A percentile compares a stretch with the other conserved stretches of the same genome.
phyloP scores from a whole-genome alignment of 1,140 invertebrate species.

The Druon quercuslanigerum region DNA sequence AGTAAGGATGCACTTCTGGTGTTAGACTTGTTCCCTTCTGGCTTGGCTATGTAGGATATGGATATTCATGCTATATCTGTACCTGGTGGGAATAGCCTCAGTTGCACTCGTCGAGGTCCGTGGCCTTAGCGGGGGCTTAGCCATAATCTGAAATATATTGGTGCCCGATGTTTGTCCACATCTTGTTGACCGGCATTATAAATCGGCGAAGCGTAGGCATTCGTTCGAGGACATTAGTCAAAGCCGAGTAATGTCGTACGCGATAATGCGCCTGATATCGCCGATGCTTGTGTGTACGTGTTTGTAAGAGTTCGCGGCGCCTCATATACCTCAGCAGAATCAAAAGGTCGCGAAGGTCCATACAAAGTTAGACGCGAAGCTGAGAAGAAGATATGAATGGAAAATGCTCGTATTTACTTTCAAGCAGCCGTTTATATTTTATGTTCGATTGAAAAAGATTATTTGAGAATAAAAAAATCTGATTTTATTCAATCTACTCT shows the following conservation, averaged over 20 bases:
- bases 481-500: too few relatives aligned
- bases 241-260: slow-evolving; percentile 72
- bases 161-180: slow-evolving; percentile 74
- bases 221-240: slow-evolving; percentile 75
- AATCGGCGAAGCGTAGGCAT: slow-evolving; percentile 75
- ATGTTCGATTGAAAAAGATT: too few relatives aligned
- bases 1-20: slow-evolving; percentile 67
- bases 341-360: slow-evolving; percentile 57
- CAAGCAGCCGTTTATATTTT: too few relatives aligned
- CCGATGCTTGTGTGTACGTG: slow-evolving; percentile 53
- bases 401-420: too few relatives aligned
- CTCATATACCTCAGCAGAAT: slow-evolving; percentile 53
- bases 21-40: slow-evolving; percentile 62
- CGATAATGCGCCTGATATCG: slow-evolving; percentile 74
- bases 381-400: not conserved
- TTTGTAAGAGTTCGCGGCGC: slow-evolving; percentile 50
- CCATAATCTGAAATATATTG: slow-evolving; percentile 76
- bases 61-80: slow-evolving; percentile 47
- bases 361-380: not conserved
- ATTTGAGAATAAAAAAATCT: too few relatives aligned
- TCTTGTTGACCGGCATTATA: slow-evolving; percentile 75
- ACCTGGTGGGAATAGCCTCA: slow-evolving; percentile 48
- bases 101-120: slow-evolving; percentile 46
- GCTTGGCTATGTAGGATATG: not conserved
- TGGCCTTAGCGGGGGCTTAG: slow-evolving; percentile 64